phyloP scores from a whole-genome alignment of 2,113 vertebrate genomes.

The Tetrax tetrax region DNA sequence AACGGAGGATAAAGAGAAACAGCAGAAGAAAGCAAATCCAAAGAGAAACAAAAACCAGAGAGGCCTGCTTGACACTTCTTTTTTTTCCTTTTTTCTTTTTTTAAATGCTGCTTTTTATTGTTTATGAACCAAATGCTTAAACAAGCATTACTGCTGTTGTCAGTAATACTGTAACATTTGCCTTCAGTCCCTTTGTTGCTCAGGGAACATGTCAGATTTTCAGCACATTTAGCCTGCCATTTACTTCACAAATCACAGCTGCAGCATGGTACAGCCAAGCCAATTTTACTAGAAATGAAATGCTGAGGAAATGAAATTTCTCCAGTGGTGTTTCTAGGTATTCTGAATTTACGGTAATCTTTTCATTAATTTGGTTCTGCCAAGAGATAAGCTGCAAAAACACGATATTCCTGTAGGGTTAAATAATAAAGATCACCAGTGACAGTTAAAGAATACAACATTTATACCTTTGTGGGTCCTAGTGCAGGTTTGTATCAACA shows the following conservation, averaged over 20 bases:
- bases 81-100: neutral
- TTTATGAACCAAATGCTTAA: constrained; percentile 70
- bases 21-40: constrained; percentile 16
- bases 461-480: neutral
- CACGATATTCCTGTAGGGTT: constrained; percentile 3
- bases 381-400: constrained; percentile 48
- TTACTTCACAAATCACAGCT: constrained; percentile 72
- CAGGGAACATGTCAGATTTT: constrained; percentile 67
- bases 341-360: neutral
- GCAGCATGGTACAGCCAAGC: constrained; percentile 50
- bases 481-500: neutral
- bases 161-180: constrained; percentile 75
- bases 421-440: constrained; percentile 50
- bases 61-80: neutral
- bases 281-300: constrained; percentile 66
- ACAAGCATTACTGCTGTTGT: constrained; percentile 53
- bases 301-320: constrained; percentile 32
- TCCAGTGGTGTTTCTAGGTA: constrained; percentile 37
- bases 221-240: constrained; percentile 64
- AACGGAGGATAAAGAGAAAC: neutral
- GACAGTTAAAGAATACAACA: neutral
- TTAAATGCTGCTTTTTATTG: constrained; percentile 45
- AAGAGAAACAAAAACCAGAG: neutral
- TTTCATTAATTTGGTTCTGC: constrained; percentile 47
- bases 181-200: constrained; percentile 72